Base-by-base conservation (phyloP, 2,113 vertebrate genomes). In the Mormyrus iriodes region DNA sequence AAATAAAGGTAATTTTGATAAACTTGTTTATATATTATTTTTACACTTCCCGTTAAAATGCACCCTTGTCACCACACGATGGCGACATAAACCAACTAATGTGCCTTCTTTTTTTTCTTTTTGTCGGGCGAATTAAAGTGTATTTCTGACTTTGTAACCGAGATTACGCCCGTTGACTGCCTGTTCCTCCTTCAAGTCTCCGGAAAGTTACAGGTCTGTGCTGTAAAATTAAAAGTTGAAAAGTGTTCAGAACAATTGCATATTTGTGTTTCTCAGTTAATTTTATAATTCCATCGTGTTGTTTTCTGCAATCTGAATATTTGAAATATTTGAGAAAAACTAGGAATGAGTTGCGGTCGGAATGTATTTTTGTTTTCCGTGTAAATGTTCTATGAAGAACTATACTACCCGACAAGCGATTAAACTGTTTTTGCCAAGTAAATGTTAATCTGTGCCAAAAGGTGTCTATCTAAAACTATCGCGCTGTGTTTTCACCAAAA, bases 181-280 rank as follows among this genome's bases (percentile, higher is more conserved):
- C 17, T 51, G 87, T 69, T 51, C 87, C 44, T 88, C 69, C 19
- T 55, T 46, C 24, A 46, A 46, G 69, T 44, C 58, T 44, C 89
- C 21, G 39, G n/a, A 88, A 27, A 88, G 39, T 93, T 31, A 51
- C 42, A 94, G 94, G 94, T 94, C 89, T 69, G 94, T 94, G 6
- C 1, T 85, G 55, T 15, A 7, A 79, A 31, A 31, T 89, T 52
- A 53, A 17, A 86, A 86, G 27, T 51, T 85, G 2, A 42, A 44
- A 21, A 24, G 21, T 83, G 46, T 83, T 83, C 39, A 46, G 79
- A 46, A 17, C 31, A 73, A 31, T 12, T 35, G 31, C 17, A 83
- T 17, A 44, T 46, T 44, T 83, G 39, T 83, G 31, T 83, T 48
- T 83, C 21, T 24, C 44, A 0, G 39, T 83, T 44, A n/a, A 46